phyloP scores from a whole-genome alignment of 2,797 vertebrate species.

The Pangasius djambal region DNA sequence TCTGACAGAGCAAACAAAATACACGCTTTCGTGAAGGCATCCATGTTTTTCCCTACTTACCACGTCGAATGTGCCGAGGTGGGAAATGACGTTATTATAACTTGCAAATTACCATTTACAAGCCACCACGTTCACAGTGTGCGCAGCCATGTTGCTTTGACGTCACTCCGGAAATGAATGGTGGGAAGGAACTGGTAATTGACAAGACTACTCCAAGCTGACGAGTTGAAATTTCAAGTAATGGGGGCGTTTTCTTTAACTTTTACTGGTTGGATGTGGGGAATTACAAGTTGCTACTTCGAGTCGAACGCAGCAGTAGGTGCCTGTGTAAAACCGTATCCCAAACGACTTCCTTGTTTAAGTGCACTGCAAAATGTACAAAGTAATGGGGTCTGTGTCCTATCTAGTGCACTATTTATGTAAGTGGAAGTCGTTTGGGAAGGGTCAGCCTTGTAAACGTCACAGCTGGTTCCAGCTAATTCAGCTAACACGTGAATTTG shows the following conservation, averaged over 20 bases:
- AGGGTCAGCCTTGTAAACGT: neutral
- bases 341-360: neutral
- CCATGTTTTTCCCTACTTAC: too few species aligned
- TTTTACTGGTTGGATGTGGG: neutral
- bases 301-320: neutral
- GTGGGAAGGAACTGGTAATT: too few species aligned
- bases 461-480: neutral
- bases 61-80: too few species aligned
- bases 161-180: too few species aligned
- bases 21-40: too few species aligned
- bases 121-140: too few species aligned
- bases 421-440: neutral
- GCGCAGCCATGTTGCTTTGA: too few species aligned
- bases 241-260: neutral
- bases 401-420: neutral
- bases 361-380: neutral
- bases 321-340: neutral
- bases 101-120: too few species aligned
- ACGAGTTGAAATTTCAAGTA: neutral
- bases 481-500: constrained; percentile 3
- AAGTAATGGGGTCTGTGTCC: neutral
- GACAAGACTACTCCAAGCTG: too few species aligned
- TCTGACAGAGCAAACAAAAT: too few species aligned
- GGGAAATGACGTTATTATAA: too few species aligned
- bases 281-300: neutral